Percentiles rank a stretch among this genome's conserved stretches.
phyloP scores from a whole-genome alignment of 2,888 invertebrate species.

The Tetrapedia diversipes region DNA sequence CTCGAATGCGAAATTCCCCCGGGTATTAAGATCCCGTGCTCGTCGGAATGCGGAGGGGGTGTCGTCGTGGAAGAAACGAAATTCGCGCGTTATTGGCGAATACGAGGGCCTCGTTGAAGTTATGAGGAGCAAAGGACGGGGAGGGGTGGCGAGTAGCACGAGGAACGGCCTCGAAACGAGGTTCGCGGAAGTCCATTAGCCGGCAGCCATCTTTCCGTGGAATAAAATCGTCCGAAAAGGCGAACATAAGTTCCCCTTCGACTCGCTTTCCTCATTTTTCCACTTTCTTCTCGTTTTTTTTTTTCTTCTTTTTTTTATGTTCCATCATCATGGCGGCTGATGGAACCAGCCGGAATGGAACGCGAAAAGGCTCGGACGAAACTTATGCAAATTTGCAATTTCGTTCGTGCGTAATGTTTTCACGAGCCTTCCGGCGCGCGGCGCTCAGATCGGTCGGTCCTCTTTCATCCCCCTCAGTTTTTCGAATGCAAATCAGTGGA shows the following conservation, averaged over 20 bases:
- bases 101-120: constrained; percentile 12
- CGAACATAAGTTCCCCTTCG: constrained; percentile 6
- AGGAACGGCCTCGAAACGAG: constrained; percentile 8
- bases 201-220: constrained; percentile 14
- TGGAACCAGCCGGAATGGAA: constrained; percentile 20
- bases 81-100: constrained; percentile 32
- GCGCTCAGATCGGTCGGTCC: constrained; percentile 31
- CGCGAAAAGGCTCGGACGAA: constrained; percentile 34
- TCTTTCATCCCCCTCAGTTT: constrained; percentile 38
- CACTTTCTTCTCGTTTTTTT: no score
- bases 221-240: constrained; percentile 24
- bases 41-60: background rate
- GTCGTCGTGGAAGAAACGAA: constrained; percentile 15
- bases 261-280: no score
- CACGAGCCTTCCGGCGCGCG: constrained; percentile 14
- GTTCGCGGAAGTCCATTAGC: constrained; percentile 52
- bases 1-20: background rate
- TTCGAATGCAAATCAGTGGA: constrained; percentile 58
- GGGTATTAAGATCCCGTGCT: constrained; percentile 17
- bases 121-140: background rate
- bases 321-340: constrained; percentile 1
- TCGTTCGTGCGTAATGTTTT: constrained; percentile 61
- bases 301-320: background rate
- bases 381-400: constrained; percentile 62
- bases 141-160: no score